Percentiles rank a stretch among this genome's conserved stretches.
phyloP scores from a whole-genome alignment of 1,140 invertebrate species.

The Euglossa dilemma region DNA sequence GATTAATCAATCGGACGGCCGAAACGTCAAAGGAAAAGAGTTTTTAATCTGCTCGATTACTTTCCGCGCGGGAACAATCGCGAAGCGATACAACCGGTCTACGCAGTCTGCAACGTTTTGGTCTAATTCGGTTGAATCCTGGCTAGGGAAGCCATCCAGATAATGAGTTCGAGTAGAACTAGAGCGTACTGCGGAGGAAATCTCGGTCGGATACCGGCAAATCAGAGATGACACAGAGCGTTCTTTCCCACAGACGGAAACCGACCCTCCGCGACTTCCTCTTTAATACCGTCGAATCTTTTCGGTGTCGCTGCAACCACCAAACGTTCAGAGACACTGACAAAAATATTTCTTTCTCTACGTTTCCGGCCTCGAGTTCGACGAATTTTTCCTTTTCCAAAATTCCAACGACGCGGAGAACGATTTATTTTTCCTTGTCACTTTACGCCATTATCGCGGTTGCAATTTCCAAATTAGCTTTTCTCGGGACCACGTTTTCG shows the following conservation, averaged over 20 bases:
- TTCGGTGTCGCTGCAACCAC: not conserved
- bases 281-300: slow-evolving; percentile 1
- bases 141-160: slow-evolving; percentile 25
- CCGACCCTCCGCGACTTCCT: slow-evolving; percentile 3
- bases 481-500: no score
- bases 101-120: slow-evolving; percentile 17
- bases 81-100: not conserved
- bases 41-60: slow-evolving; percentile 2
- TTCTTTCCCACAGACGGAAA: slow-evolving; percentile 25
- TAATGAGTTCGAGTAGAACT: slow-evolving; percentile 57
- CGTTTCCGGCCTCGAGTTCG: not conserved
- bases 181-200: slow-evolving; percentile 10
- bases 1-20: not conserved
- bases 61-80: not conserved
- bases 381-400: not conserved
- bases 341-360: not conserved
- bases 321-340: not conserved
- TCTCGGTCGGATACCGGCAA: slow-evolving; percentile 1
- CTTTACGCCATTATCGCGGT: no score
- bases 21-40: not conserved
- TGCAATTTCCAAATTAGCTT: no score
- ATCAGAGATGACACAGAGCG: slow-evolving; percentile 11
- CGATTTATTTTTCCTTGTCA: not conserved
- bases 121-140: slow-evolving; percentile 24
- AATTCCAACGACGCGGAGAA: not conserved